Evolutionary conservation across 37 sponge, comb jelly and placozoan species (phyloP).

Genomic region (Chondrosia reniformis): DNA sequence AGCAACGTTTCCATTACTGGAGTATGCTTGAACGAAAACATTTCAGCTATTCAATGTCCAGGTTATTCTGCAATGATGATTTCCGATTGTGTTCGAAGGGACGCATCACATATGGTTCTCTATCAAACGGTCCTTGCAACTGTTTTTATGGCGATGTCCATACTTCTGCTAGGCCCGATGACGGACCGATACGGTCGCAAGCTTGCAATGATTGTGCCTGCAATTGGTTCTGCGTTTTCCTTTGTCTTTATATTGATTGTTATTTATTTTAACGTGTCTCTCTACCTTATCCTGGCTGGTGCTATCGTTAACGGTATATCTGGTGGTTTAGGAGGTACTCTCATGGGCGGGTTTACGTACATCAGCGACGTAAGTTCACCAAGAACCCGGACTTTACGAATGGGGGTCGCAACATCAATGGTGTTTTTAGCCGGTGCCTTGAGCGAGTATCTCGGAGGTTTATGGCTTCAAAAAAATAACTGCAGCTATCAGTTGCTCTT

Average conservation of each 20-base stretch:
- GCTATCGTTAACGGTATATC: constrained; percentile 9
- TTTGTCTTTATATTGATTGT: constrained; percentile 7
- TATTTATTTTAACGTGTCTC: constrained; percentile 1
- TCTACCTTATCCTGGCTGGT: background rate
- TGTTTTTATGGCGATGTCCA: constrained; percentile 15
- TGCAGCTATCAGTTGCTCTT: constrained; percentile 30
- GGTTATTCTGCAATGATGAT: background rate
- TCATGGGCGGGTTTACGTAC: constrained; percentile 40
- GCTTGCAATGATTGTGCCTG: constrained; percentile 19
- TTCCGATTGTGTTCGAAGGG: constrained; percentile 11
- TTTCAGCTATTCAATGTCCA: background rate
- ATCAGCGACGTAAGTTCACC: constrained; percentile 41
- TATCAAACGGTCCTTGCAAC: background rate
- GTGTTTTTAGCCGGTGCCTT: constrained; percentile 34
- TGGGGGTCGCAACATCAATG: constrained; percentile 33
- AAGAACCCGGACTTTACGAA: constrained; percentile 27
- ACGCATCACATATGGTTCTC: constrained; percentile 2
- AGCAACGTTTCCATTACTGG: background rate
- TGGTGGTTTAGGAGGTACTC: constrained; percentile 42
- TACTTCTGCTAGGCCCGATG: constrained; percentile 42
- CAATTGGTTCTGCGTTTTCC: constrained; percentile 3
- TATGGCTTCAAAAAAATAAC: constrained; percentile 28
- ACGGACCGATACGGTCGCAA: constrained; percentile 50
- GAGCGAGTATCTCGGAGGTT: constrained; percentile 23
- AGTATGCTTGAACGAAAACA: background rate